Evolutionary conservation across 2,113 vertebrate genomes (phyloP).

Genomic region (Eidolon helvum): DNA sequence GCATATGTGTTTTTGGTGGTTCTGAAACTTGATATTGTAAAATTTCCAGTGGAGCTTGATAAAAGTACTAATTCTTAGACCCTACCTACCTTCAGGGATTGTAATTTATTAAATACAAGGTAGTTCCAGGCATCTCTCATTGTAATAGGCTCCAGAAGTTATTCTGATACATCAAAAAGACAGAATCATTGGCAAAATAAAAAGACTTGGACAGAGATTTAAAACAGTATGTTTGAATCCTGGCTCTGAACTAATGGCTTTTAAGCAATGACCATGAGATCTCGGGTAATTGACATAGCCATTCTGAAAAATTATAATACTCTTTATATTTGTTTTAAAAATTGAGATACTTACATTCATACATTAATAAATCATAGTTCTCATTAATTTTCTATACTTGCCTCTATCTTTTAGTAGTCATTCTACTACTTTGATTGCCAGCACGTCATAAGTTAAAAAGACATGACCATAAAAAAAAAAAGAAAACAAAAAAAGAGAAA

Average conservation of each 20-base stretch:
- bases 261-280: background rate
- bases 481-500: background rate
- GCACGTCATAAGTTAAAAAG: constrained; percentile 1
- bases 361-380: constrained; percentile 19
- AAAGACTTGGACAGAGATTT: background rate
- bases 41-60: background rate
- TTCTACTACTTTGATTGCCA: background rate
- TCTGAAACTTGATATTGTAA: background rate
- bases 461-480: background rate
- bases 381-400: background rate
- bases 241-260: background rate
- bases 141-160: background rate
- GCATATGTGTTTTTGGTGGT: background rate
- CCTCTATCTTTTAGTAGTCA: background rate
- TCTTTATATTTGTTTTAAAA: background rate
- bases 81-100: background rate
- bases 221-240: background rate
- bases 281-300: background rate
- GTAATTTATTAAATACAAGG: background rate
- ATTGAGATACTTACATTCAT: background rate
- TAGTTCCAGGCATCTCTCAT: background rate
- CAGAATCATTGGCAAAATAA: background rate
- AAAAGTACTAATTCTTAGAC: background rate
- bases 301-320: background rate
- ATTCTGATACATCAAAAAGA: background rate